These are phyloP conservation scores for Leptocoma aspasia DNA, from an alignment of 2,113 vertebrate genomes.

Conservation along the genomic window DNA sequence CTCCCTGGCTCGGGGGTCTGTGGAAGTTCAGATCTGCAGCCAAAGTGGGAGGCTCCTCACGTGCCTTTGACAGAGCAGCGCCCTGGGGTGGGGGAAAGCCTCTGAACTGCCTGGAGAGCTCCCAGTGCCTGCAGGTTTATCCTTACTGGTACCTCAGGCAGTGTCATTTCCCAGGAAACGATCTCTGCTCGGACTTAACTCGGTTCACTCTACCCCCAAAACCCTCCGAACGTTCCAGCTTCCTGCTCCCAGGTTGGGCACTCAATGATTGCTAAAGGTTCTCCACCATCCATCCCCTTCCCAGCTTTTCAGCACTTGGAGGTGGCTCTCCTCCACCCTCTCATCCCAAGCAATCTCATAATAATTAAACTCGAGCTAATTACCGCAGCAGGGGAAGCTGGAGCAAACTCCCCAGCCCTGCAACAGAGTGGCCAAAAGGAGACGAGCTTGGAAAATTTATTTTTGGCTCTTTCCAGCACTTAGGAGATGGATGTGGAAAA, in stretches of 20 bases:
- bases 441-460: neutral
- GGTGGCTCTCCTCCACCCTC: neutral
- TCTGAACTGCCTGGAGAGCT: neutral
- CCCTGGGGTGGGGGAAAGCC: neutral
- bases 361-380: neutral
- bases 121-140: neutral
- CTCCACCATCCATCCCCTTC: neutral
- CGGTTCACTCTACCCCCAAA: neutral
- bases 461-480: neutral
- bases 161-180: neutral
- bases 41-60: conserved; percentile 5
- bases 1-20: conserved; percentile 7
- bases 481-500: neutral
- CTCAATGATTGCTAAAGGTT: neutral
- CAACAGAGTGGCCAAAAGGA: neutral
- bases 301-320: neutral
- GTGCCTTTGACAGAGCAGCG: neutral
- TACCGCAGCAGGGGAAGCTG: neutral
- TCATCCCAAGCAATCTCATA: neutral
- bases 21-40: conserved; percentile 44
- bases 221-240: neutral
- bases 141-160: neutral
- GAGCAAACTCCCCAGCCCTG: neutral
- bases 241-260: neutral
- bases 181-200: neutral